Evolutionary conservation across 2,113 vertebrate species (phyloP).

Genomic region (Anser brachyrhynchus): DNA sequence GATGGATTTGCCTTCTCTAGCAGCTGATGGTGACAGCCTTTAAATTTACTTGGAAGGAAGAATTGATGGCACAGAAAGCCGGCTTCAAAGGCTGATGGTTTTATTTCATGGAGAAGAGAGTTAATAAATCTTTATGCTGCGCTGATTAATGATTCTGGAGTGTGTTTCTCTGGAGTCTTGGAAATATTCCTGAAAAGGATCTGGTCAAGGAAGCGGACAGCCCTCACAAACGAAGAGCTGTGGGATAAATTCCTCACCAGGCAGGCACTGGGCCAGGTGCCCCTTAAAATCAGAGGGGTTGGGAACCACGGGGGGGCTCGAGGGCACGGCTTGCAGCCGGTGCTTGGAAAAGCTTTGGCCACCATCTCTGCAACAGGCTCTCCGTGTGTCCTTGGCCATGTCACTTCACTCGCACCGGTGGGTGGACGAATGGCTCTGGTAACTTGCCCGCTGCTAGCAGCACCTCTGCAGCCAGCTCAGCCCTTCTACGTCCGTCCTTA

Average conservation of each 20-base stretch:
- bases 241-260: fast-evolving
- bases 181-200: slow-evolving; percentile 30
- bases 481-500: neutral
- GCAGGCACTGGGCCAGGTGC: neutral
- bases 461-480: neutral
- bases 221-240: neutral
- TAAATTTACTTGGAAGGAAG: neutral
- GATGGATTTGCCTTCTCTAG: neutral
- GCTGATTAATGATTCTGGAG: slow-evolving; percentile 25
- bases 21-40: neutral
- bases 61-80: neutral
- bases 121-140: slow-evolving; percentile 23
- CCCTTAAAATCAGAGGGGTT: neutral
- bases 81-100: neutral
- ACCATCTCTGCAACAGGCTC: neutral
- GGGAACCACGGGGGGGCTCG: neutral
- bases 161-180: neutral
- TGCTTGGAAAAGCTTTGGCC: neutral
- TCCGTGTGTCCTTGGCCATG: neutral
- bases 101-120: slow-evolving; percentile 26
- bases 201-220: neutral
- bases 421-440: neutral
- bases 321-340: neutral
- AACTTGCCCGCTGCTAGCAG: neutral
- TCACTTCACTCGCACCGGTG: fast-evolving